phyloP scores from a whole-genome alignment of 1,140 invertebrate genomes.

The Hylyphantes graminicola region DNA sequence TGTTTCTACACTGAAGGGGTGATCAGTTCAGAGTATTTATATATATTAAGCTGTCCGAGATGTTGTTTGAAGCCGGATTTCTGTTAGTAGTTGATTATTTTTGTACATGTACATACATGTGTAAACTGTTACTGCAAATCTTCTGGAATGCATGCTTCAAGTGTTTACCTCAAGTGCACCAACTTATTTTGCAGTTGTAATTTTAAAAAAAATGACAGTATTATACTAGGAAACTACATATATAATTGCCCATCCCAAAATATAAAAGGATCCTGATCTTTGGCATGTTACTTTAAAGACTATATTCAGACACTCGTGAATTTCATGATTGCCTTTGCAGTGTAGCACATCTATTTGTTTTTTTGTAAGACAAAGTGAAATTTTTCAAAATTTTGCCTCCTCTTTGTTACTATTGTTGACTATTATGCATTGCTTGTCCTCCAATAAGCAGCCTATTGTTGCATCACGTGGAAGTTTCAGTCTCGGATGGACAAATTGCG shows the following conservation, averaged over 20 bases:
- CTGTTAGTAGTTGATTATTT: conserved; percentile 51
- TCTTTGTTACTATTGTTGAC: conserved; percentile 21
- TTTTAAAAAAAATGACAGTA: conserved; percentile 39
- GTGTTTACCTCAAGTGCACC: conserved; percentile 22
- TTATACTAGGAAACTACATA: conserved; percentile 38
- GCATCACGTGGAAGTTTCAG: conserved; percentile 21
- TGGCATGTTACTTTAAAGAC: conserved; percentile 40
- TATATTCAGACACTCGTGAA: conserved; percentile 31
- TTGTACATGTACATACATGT: conserved; percentile 46
- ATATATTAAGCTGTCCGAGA: conserved; percentile 38
- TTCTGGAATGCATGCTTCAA: conserved; percentile 38
- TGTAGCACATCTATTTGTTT: conserved; percentile 34
- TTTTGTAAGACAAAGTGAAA: conserved; percentile 8
- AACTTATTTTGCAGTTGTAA: conserved; percentile 27
- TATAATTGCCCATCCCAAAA: conserved; percentile 12
- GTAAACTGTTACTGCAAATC: conserved; percentile 44
- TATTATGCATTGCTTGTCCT: conserved; percentile 32
- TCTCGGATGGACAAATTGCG: conserved; percentile 28
- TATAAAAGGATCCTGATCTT: conserved; percentile 19
- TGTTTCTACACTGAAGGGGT: conserved; percentile 56
- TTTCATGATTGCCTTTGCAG: conserved; percentile 55
- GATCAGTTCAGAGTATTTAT: conserved; percentile 52
- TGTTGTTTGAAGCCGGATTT: conserved; percentile 45
- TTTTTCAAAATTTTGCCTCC: conserved; percentile 36
- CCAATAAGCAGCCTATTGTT: conserved; percentile 52